A percentile compares a stretch with the other conserved stretches of the same genome.
Conservation (phyloP, 2,797 vertebrate genomes). For the Sebastes taczanowskii region DNA sequence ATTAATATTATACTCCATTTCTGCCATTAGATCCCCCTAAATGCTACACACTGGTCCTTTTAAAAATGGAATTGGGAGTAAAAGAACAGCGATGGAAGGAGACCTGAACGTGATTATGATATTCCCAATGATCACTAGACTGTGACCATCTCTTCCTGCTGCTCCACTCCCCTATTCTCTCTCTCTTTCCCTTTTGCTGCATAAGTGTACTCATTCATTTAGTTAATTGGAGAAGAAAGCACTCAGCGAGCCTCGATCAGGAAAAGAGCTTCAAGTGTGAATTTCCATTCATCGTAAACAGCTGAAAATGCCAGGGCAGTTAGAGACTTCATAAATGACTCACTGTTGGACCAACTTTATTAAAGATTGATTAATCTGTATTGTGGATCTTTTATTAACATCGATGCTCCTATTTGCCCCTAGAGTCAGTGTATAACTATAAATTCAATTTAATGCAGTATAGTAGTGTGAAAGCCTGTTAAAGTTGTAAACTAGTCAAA, state of each 20-base stretch:
- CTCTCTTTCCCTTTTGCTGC: neutral
- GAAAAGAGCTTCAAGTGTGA: conserved; percentile 19
- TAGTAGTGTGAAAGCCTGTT: neutral
- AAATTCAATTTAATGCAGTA: conserved; percentile 10
- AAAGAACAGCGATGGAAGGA: neutral
- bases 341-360: neutral
- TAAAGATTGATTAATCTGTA: conserved; percentile 6
- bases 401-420: neutral
- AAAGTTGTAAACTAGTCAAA: neutral
- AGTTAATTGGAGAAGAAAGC: conserved; percentile 29
- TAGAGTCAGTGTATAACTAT: neutral
- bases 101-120: neutral
- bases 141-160: neutral
- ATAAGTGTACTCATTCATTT: conserved; percentile 24
- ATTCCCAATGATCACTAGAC: neutral
- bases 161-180: neutral
- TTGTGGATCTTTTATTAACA: neutral
- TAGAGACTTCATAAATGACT: conserved; percentile 8
- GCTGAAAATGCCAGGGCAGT: conserved; percentile 4
- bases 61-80: neutral
- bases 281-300: conserved; percentile 34
- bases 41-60: no score
- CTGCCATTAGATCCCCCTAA: no score
- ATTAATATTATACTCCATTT: no score
- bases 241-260: conserved; percentile 11